These are phyloP conservation scores for Parauchenoglanis ngamensis DNA, from an alignment of 2,797 vertebrate genomes.

Conservation along the genomic window DNA sequence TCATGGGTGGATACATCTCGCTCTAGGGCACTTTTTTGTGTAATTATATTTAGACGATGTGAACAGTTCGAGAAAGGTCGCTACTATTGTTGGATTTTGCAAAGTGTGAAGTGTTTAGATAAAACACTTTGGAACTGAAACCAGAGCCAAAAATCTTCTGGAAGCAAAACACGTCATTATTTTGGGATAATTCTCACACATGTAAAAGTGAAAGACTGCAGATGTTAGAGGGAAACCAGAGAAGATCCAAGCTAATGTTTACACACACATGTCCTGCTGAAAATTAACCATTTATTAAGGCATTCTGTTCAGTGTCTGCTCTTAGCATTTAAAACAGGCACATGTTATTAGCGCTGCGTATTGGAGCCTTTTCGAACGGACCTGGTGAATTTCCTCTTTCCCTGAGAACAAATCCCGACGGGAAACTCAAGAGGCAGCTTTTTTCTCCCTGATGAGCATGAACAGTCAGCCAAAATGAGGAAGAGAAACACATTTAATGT, in stretches of 20 bases:
- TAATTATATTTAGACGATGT: background rate
- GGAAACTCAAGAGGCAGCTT: conserved; percentile 46
- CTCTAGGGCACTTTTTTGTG: background rate
- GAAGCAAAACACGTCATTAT: background rate
- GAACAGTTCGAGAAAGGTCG: background rate
- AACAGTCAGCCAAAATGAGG: conserved; percentile 44
- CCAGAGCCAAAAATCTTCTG: background rate
- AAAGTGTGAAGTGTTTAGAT: conserved; percentile 33
- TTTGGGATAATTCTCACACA: background rate
- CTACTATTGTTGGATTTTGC: background rate
- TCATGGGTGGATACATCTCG: background rate
- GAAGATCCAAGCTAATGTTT: conserved; percentile 46
- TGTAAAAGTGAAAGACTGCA: conserved; percentile 46
- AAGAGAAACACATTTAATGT: conserved; percentile 45
- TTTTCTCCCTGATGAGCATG: conserved; percentile 54
- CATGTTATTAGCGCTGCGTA: conserved; percentile 35
- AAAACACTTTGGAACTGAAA: background rate
- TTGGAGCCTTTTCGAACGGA: conserved; percentile 38
- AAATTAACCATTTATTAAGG: conserved; percentile 50
- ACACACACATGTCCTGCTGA: conserved; percentile 40
- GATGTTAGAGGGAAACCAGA: conserved; percentile 46
- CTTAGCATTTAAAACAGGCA: conserved; percentile 23
- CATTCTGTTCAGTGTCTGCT: conserved; percentile 44
- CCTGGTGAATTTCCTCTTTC: conserved; percentile 29
- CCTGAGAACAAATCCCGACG: conserved; percentile 24